These are phyloP conservation scores for Diachrysia chrysitis DNA, from an alignment of 2,888 invertebrate species.

Conservation along the genomic window DNA sequence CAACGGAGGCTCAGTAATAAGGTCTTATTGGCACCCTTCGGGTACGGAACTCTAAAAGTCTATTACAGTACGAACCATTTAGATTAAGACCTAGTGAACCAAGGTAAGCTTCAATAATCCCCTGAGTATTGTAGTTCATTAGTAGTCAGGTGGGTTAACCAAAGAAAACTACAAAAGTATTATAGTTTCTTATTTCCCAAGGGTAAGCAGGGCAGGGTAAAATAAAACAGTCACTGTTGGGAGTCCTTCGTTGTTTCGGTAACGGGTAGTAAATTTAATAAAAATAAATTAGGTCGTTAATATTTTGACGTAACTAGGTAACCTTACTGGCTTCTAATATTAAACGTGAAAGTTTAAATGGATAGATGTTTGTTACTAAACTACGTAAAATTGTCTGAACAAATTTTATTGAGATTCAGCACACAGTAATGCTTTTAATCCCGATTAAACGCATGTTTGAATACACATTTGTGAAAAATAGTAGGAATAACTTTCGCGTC, in stretches of 20 bases:
- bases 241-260: not conserved
- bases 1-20: too few relatives aligned
- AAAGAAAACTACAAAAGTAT: constrained; percentile 52
- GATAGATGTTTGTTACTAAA: too few relatives aligned
- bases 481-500: too few relatives aligned
- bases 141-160: constrained; percentile 43
- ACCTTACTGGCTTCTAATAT: too few relatives aligned
- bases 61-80: constrained; percentile 37
- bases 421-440: too few relatives aligned
- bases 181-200: constrained; percentile 51
- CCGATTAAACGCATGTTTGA: too few relatives aligned
- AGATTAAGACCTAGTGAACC: constrained; percentile 34
- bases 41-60: too few relatives aligned
- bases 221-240: constrained; percentile 5
- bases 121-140: constrained; percentile 50
- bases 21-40: too few relatives aligned
- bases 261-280: not conserved
- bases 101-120: constrained; percentile 53
- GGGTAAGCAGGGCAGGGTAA: constrained; percentile 29
- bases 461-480: too few relatives aligned
- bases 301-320: not conserved
- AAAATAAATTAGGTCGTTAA: not conserved
- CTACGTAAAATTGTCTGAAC: too few relatives aligned
- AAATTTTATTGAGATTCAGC: too few relatives aligned
- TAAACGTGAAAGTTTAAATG: too few relatives aligned